Evolutionary conservation across 2,888 invertebrate species (phyloP), one percentile per base, ranked within the genome.

Genomic region (Schizotus pectinicornis): DNA sequence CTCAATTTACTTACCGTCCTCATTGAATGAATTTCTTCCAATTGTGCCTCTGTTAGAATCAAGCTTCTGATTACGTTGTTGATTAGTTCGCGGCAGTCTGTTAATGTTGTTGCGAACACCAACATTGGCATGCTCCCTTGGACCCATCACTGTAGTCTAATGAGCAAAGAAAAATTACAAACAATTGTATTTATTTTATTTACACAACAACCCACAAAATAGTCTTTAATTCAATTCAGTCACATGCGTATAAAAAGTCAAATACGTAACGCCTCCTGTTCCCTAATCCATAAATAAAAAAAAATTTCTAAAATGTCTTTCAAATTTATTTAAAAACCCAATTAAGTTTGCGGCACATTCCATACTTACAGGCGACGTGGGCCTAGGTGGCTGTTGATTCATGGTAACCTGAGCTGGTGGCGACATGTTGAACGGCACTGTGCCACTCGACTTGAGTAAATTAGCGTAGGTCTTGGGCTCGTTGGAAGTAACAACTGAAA

Each of bases 381-480:
- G 67, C 65, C 81, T 80, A 7, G 78, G 75, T n/a, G 78, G 73
- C 56, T 22, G 22, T 22, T 2, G 22, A 22, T 22, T 22, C 22
- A 5, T 22, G 5, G 22, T 5, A 5, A 3, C 5, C 5, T 75
- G 75, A 37, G 75, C 73, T 51, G 69, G 71, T 50, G 52, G 64
- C 3, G 62, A 59, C 14, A 58, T 54, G 36, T 53, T 55, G 54
- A 65, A 65, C 49, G 65, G 64, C 58, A 61, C 39, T 76, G 78
- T 61, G 33, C 61, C 64, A n/a, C 83, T 83, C 9, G 87, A 85
- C 82, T 92, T 94, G 71, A 94, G 86, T 69, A 92, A 85, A 80
- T 91, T 93, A 11, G 94, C 94, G 80, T 92, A 94, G 7, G 94
- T 94, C 81, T 93, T 94, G 11, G 92, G 92, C 79, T 91, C 91